Percentiles rank a stretch among this genome's conserved stretches.
These are phyloP conservation scores for Hoplostethus mediterraneus DNA, from an alignment of 2,797 vertebrate genomes.

Conservation along the genomic window DNA sequence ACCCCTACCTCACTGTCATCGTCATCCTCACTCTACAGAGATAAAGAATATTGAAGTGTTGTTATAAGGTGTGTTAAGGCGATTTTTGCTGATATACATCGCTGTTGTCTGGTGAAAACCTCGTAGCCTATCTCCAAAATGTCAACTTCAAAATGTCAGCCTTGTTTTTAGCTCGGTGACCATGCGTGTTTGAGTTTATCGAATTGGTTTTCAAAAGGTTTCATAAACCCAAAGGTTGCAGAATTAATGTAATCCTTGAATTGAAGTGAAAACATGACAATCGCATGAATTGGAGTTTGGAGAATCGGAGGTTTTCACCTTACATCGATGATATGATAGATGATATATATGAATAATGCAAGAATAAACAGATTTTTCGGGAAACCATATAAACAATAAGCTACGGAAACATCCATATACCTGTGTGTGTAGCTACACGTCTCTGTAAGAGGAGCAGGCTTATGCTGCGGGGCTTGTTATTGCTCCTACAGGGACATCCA, in stretches of 20 bases:
- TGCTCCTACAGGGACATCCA: conserved; percentile 72
- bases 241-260: background rate
- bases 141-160: no score
- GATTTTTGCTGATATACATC: background rate
- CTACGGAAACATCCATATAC: conserved; percentile 8
- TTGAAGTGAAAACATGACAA: background rate
- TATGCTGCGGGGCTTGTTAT: conserved; percentile 61
- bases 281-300: no score
- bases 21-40: conserved; percentile 93
- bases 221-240: background rate
- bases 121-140: no score
- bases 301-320: background rate
- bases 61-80: background rate
- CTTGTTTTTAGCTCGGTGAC: background rate
- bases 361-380: no score
- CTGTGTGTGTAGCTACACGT: conserved; percentile 13
- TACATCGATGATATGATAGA: background rate
- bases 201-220: background rate
- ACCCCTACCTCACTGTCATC: conserved; percentile 91
- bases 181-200: background rate
- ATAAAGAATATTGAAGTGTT: conserved; percentile 22
- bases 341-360: no score
- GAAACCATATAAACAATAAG: background rate
- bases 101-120: no score
- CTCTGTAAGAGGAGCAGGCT: conserved; percentile 34